Conservation (phyloP, 2,888 invertebrate genomes). For the Cryptocephalus moraei region DNA sequence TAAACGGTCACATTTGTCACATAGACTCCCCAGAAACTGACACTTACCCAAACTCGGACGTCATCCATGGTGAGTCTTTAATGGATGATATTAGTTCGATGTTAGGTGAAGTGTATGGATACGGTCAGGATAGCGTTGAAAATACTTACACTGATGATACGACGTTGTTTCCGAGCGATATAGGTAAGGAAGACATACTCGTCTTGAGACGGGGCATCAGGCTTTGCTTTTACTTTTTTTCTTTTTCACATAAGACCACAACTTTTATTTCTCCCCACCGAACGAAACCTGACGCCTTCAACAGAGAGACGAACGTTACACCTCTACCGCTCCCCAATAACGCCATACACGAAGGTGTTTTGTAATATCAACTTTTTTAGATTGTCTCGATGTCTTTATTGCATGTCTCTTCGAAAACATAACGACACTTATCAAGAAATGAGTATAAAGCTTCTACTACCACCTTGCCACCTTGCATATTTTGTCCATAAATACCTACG, state of each 20-base stretch:
- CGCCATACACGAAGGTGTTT: constrained; percentile 12
- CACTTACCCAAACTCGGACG: constrained; percentile 52
- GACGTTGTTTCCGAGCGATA: constrained; percentile 51
- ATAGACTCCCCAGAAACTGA: constrained; percentile 82
- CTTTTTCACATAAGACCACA: not conserved
- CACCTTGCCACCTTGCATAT: too few species aligned
- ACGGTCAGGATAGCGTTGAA: constrained; percentile 47
- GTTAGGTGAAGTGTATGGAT: constrained; percentile 59
- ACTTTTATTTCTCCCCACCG: not conserved
- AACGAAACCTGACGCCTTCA: constrained; percentile 2
- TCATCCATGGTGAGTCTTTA: constrained; percentile 66
- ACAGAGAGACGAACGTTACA: constrained; percentile 4
- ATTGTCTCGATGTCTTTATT: too few species aligned
- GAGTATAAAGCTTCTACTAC: too few species aligned
- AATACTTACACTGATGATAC: constrained; percentile 61
- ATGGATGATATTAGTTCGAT: constrained; percentile 72
- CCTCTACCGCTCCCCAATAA: constrained; percentile 18
- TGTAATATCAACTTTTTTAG: too few species aligned
- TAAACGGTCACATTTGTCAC: constrained; percentile 55
- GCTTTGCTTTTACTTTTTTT: not conserved
- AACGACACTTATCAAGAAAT: too few species aligned
- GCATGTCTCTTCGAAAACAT: too few species aligned
- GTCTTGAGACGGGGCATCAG: too few species aligned
- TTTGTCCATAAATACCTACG: too few species aligned
- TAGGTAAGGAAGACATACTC: constrained; percentile 15